Base-by-base conservation (phyloP, 2,888 invertebrate species). In the Coecobrya sp. region DNA sequence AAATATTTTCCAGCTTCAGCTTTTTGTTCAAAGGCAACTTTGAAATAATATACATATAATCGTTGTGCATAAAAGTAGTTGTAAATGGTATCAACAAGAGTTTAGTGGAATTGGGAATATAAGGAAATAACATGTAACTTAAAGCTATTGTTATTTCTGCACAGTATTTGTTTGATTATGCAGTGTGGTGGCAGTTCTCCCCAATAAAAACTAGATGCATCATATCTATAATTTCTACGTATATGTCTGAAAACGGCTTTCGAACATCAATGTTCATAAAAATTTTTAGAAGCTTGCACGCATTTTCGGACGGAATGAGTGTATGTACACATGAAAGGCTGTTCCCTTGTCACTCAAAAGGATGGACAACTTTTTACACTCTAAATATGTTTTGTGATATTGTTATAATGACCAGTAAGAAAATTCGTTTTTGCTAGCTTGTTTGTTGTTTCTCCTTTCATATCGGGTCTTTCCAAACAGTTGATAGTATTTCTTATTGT, bases 381-480 rank as follows among this genome's bases (percentile, higher is more conserved):
- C 36, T 76, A 73, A 87, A 87, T 59, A 62, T 79, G 22, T 88
- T 81, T 88, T 59, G 11, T 25, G 65, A 79, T 81, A 81, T 81
- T 30, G 45, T 49, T 81, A 81, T 81, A 79, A 88, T 42, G 49
- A 88, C 65, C 19, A 27, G 65, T 13, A 85, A 62, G 42, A 42
- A 70, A 70, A 10, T 36, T 70, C 2, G 27, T 13, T 25, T 36
- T 36, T 7, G 36, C 36, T 36, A 36, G 36, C n/a, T n/a, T n/a
- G n/a, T n/a, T 59, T 19, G 3, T n/a, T 59, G 59, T 59, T 59
- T 16, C 19, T 19, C 42, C n/a, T 65, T 68, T 19, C 13, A 1
- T 11, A 49, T 68, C 45, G 68, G 13, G 68, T 68, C 59, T n/a
- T 59, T 59, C 59, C 7, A 59, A 59, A 59, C 19, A n/a, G n/a